Percentiles rank a stretch among this genome's conserved stretches.
Evolutionary conservation across 2,113 vertebrate genomes (phyloP).

Genomic region (Hipposideros armiger): DNA sequence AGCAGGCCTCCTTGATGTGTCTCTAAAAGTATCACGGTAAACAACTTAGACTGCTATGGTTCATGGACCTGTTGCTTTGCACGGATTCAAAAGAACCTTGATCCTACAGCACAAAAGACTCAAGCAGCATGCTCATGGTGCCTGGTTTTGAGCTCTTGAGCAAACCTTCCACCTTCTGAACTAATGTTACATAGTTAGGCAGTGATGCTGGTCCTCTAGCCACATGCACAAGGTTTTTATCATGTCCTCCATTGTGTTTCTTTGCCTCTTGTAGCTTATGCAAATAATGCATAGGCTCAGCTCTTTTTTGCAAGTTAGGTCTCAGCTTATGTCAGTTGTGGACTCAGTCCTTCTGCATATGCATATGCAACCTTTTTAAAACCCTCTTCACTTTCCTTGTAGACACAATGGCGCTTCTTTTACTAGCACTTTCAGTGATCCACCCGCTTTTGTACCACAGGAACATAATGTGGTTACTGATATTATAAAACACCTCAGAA

Average conservation of each 20-base stretch:
- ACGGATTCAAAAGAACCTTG: neutral
- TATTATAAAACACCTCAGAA: neutral
- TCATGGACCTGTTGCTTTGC: neutral
- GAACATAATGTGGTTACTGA: neutral
- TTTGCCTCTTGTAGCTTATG: neutral
- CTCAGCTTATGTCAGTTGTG: neutral
- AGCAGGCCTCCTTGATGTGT: constrained; percentile 2
- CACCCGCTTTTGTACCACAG: neutral
- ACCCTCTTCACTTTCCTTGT: neutral
- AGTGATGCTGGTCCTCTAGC: neutral
- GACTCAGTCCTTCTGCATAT: neutral
- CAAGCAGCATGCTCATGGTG: neutral
- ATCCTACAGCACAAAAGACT: neutral
- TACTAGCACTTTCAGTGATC: neutral
- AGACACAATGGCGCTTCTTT: neutral
- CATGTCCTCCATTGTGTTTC: neutral
- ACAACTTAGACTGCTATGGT: neutral
- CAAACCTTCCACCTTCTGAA: neutral
- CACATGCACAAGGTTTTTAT: neutral
- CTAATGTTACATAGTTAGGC: neutral
- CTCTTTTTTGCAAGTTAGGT: neutral
- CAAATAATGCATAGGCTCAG: neutral
- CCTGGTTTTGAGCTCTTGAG: neutral
- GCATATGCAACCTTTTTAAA: neutral
- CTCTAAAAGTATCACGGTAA: neutral